These are phyloP conservation scores for Chinchilla lanigera DNA, from an alignment of 2,113 vertebrate genomes.

Conservation along the genomic window DNA sequence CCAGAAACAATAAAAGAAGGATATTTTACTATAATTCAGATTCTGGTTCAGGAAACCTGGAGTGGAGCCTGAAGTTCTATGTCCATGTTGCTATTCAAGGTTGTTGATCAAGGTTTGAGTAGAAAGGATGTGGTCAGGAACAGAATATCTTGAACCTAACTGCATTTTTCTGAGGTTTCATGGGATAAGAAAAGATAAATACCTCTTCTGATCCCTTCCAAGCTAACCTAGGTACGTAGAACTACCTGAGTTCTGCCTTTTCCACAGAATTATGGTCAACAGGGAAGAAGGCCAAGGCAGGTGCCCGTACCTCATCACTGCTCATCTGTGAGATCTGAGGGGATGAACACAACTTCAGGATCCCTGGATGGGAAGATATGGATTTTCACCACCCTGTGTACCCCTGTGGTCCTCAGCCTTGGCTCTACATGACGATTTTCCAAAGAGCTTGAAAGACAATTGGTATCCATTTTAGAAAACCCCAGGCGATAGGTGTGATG, in stretches of 20 bases:
- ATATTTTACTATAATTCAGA: neutral
- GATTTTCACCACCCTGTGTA: neutral
- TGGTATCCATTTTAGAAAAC: neutral
- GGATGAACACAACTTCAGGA: neutral
- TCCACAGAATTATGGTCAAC: neutral
- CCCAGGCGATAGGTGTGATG: neutral
- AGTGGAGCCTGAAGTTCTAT: neutral
- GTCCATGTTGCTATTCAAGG: neutral
- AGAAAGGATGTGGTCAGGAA: neutral
- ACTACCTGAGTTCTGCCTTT: neutral
- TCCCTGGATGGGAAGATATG: neutral
- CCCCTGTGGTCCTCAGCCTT: neutral
- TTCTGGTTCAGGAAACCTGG: neutral
- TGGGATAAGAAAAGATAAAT: neutral
- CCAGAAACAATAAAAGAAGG: neutral
- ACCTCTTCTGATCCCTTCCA: neutral
- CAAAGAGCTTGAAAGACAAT: neutral
- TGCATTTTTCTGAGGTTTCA: neutral
- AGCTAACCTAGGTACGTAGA: neutral
- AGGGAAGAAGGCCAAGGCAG: neutral
- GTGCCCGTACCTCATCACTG: neutral
- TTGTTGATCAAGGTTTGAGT: neutral
- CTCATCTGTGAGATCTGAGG: neutral
- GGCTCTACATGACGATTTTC: accelerated
- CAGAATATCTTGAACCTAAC: neutral